These are phyloP conservation scores for Amblyopsis hoosieri DNA, from an alignment of 2,797 vertebrate species.

Conservation along the genomic window DNA sequence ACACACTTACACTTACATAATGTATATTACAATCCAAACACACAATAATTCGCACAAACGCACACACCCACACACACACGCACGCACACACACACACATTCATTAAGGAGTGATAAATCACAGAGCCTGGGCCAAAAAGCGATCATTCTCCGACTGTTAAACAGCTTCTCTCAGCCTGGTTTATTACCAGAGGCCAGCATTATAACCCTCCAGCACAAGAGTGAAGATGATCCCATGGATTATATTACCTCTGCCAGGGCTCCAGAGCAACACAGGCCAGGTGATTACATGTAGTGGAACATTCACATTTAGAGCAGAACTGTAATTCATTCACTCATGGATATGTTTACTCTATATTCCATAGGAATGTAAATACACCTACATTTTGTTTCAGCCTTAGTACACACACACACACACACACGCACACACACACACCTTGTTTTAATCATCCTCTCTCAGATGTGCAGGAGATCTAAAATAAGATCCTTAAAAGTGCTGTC, in stretches of 20 bases:
- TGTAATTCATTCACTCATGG: neutral
- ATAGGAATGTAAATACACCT: too few species aligned
- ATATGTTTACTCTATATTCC: too few species aligned
- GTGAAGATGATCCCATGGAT: conserved; percentile 58
- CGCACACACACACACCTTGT: conserved; percentile 9
- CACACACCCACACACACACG: conserved; percentile 8
- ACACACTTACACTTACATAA: too few species aligned
- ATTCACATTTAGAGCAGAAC: too few species aligned
- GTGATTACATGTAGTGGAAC: too few species aligned
- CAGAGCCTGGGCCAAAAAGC: too few species aligned
- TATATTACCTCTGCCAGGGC: conserved; percentile 41
- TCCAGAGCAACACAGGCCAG: conserved; percentile 24
- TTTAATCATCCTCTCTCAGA: too few species aligned
- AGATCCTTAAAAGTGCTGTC: too few species aligned
- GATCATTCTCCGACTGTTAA: conserved; percentile 66
- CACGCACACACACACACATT: conserved; percentile 16
- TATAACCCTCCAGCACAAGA: conserved; percentile 27
- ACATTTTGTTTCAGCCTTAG: neutral
- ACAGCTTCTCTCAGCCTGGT: conserved; percentile 60
- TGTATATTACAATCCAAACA: too few species aligned
- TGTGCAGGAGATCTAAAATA: too few species aligned
- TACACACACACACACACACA: conserved; percentile 6
- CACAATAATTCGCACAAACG: neutral
- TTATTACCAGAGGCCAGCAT: conserved; percentile 56
- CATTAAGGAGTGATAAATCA: conserved; percentile 19